Percentiles rank a stretch among this genome's conserved stretches.
Conservation (phyloP, 2,888 invertebrate genomes). For the Drosophila histrio region DNA sequence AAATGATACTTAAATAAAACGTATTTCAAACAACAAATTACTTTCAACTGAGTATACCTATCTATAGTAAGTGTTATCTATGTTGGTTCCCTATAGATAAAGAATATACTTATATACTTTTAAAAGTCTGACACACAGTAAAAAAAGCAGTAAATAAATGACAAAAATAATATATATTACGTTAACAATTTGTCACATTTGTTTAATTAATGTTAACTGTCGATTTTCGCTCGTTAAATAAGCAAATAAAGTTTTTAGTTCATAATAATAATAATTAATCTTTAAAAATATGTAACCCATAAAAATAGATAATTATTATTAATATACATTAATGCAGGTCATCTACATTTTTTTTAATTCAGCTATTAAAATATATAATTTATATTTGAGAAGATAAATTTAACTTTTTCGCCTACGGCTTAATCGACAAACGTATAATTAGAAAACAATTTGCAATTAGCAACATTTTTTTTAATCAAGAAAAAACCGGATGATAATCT, state of each 20-base stretch:
- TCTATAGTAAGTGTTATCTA: too few species aligned
- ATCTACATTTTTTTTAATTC: conserved; percentile 8
- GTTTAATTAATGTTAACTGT: neutral
- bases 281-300: neutral
- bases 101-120: too few species aligned
- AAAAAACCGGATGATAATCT: neutral
- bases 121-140: too few species aligned
- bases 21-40: too few species aligned
- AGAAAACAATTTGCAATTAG: conserved; percentile 40
- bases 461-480: conserved; percentile 11
- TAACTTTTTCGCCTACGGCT: conserved; percentile 6
- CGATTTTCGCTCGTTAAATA: neutral
- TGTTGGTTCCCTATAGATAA: too few species aligned
- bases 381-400: conserved; percentile 19
- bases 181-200: neutral
- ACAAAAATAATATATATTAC: neutral
- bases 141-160: neutral
- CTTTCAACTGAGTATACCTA: too few species aligned
- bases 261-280: conserved; percentile 1
- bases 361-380: conserved; percentile 25
- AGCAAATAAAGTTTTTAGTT: neutral
- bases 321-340: neutral
- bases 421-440: conserved; percentile 20
- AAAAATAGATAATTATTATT: neutral
- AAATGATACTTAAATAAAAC: neutral